phyloP scores from a whole-genome alignment of 2,888 invertebrate genomes.

The Apamea anceps region DNA sequence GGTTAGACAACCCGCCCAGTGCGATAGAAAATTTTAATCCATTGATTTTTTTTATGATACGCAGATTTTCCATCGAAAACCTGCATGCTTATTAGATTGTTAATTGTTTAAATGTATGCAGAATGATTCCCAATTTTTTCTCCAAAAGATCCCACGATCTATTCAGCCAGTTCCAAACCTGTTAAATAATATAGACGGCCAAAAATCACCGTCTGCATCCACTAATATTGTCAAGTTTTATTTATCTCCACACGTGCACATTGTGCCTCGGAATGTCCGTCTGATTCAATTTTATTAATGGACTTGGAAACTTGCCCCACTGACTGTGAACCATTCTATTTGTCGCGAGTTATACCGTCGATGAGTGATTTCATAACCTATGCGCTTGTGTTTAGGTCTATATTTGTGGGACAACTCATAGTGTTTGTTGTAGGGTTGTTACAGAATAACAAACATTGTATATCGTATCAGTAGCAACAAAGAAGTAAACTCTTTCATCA shows the following conservation, averaged over 20 bases:
- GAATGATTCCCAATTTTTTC: too few relatives aligned
- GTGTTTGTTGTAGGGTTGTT: conserved; percentile 57
- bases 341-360: conserved; percentile 76
- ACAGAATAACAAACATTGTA: conserved; percentile 36
- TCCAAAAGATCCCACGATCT: background rate
- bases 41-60: background rate
- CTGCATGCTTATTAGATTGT: background rate
- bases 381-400: conserved; percentile 71
- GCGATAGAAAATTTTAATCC: conserved; percentile 3
- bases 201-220: conserved; percentile 44
- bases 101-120: background rate
- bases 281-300: conserved; percentile 91
- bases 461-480: background rate
- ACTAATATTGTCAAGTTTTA: conserved; percentile 74
- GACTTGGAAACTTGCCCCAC: conserved; percentile 90
- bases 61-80: background rate
- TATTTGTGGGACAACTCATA: conserved; percentile 66
- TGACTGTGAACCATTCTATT: conserved; percentile 87
- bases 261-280: conserved; percentile 88
- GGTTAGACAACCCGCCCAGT: conserved; percentile 5
- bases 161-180: background rate
- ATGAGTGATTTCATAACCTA: conserved; percentile 77
- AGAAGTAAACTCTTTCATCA: conserved; percentile 1
- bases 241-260: conserved; percentile 87
- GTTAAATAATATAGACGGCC: conserved; percentile 8